phyloP scores from a whole-genome alignment of 2,113 vertebrate species.

The Lanius collurio region DNA sequence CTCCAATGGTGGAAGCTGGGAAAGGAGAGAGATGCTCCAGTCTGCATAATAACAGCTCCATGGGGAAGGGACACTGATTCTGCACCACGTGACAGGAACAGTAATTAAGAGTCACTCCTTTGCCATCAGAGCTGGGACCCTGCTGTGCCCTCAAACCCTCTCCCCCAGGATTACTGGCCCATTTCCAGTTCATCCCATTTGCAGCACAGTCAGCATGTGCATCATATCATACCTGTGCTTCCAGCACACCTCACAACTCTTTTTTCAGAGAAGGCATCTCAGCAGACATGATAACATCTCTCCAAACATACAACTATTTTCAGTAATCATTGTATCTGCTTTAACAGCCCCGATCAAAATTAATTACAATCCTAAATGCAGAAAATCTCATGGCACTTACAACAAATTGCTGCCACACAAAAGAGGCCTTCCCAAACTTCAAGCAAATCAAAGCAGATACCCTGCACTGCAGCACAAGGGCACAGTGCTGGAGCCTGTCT shows the following conservation, averaged over 20 bases:
- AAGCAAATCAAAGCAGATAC: background rate
- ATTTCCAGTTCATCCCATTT: background rate
- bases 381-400: background rate
- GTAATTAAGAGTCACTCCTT: background rate
- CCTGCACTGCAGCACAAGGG: background rate
- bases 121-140: background rate
- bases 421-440: background rate
- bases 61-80: background rate
- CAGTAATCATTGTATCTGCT: background rate
- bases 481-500: background rate
- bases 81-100: rapidly evolving
- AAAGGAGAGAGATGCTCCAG: background rate
- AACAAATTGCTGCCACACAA: background rate
- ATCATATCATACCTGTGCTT: background rate
- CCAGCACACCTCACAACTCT: background rate
- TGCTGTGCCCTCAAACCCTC: background rate
- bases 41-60: background rate
- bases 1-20: background rate
- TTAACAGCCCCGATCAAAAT: background rate
- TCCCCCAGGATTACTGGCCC: background rate
- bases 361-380: background rate
- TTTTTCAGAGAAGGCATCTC: rapidly evolving
- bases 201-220: background rate
- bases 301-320: background rate
- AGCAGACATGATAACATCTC: background rate